phyloP scores from a whole-genome alignment of 35 echinoderm and acorn worm genomes.

The Eucidaris tribuloides region DNA sequence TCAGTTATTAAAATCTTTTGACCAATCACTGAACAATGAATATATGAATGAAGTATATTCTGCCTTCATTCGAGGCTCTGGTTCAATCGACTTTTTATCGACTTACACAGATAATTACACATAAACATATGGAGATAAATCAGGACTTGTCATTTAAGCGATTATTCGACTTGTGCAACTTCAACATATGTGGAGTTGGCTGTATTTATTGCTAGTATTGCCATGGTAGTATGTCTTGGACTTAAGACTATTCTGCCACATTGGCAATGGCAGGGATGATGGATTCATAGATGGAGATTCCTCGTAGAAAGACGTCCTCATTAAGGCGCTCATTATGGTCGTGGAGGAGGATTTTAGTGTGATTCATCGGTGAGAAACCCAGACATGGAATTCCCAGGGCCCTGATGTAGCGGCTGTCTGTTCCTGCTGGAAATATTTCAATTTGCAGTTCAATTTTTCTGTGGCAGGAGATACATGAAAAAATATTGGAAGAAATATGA shows the following conservation, averaged over 20 bases:
- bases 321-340: slow-evolving; percentile 96
- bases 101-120: too few species aligned
- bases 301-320: slow-evolving; percentile 77
- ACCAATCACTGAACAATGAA: too few species aligned
- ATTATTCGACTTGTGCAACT: too few species aligned
- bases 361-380: slow-evolving; percentile 96
- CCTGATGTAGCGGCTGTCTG: slow-evolving; percentile 76
- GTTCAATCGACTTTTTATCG: too few species aligned
- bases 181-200: too few species aligned
- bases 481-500: background rate
- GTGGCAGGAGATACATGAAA: background rate
- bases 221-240: too few species aligned
- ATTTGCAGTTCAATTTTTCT: slow-evolving; percentile 60
- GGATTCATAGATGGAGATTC: slow-evolving; percentile 74
- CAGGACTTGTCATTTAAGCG: too few species aligned
- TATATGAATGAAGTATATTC: too few species aligned
- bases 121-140: too few species aligned
- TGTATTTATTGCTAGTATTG: too few species aligned
- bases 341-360: slow-evolving; percentile 89
- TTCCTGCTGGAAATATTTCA: slow-evolving; percentile 90
- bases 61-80: too few species aligned
- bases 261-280: slow-evolving; percentile 60
- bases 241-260: slow-evolving; percentile 37
- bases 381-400: slow-evolving; percentile 55
- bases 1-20: too few species aligned